These are phyloP conservation scores for Megaustenia siamemsis DNA, from an alignment of 2,888 invertebrate genomes.

Conservation along the genomic window DNA sequence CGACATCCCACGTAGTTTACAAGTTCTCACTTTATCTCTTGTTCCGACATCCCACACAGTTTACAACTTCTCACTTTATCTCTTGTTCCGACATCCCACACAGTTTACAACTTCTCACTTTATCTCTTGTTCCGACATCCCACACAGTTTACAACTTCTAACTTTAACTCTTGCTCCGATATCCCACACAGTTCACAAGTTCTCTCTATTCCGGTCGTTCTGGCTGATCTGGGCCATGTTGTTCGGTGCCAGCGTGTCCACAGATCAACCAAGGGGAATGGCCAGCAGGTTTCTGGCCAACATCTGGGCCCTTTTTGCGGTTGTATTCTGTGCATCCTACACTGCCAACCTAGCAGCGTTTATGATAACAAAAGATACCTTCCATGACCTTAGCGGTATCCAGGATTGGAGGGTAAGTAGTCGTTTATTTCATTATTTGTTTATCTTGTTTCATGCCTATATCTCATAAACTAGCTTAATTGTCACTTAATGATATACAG, in stretches of 20 bases:
- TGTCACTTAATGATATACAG: too few relatives aligned
- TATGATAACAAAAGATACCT: conserved; percentile 99
- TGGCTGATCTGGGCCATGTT: conserved; percentile 99
- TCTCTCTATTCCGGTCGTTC: conserved; percentile 92
- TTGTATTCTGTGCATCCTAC: conserved; percentile 99
- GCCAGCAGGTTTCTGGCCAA: conserved; percentile 85
- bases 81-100: too few relatives aligned
- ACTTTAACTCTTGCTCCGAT: too few relatives aligned
- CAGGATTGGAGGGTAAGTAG: conserved; percentile 85
- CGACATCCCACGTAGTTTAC: too few relatives aligned
- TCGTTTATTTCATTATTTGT: conserved; percentile 17
- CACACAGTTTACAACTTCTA: too few relatives aligned
- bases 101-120: too few relatives aligned
- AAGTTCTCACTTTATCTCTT: too few relatives aligned
- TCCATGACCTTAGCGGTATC: conserved; percentile 92
- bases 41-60: too few relatives aligned
- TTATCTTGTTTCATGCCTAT: neutral
- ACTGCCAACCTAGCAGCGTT: conserved; percentile 99
- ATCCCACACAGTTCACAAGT: conserved; percentile 76
- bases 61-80: too few relatives aligned
- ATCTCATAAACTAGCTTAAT: neutral
- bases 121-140: too few relatives aligned
- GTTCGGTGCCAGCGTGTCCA: conserved; percentile 97
- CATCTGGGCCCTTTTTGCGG: conserved; percentile 87
- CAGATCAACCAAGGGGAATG: conserved; percentile 97